Base-by-base conservation (phyloP, 2,797 vertebrate species). In the Pseudopleuronectes americanus region DNA sequence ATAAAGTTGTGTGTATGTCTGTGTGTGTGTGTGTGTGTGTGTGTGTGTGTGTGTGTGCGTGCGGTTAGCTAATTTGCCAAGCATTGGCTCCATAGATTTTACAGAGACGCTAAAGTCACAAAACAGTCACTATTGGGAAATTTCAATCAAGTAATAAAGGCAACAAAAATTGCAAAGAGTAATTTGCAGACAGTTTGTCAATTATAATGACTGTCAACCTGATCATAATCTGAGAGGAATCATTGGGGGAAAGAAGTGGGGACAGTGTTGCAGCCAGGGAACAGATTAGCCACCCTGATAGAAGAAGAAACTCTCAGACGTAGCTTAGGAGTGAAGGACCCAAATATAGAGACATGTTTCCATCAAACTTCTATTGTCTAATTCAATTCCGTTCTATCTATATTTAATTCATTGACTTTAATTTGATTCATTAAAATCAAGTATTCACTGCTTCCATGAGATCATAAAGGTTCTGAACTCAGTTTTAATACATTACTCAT, bases 251-350 rank as follows among this genome's bases (percentile, higher is more conserved):
- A 61, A 77, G 64, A 68, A 63, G 76, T 45, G 28, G 64, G 76
- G 55, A 64, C 45, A 75, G 71, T 72, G 71, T 47, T 43, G 76
- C 49, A 0, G 68, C 64, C 66, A 43, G 63, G 45, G 58, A 57
- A 66, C 36, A 83, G 76, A 86, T 80, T 84, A 79, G 68, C 68
- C 64, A 38, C 48, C 23, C 49, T 63, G 72, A 81, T 75, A 68
- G 80, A 85, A 82, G 62, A 76, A 82, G 62, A 76, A 77, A 75
- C 72, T 65, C 83, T 78, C 63, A 63, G 66, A 56, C 56, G 57
- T 57, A 53, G 67, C 60, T 85, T 74, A 82, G 0, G 47, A 64
- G 63, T 58, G 65, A 62, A 76, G 85, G 83, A 78, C 45, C 57
- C 70, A 72, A 69, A 74, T 64, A 72, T 38, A 38, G 36, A 38